Evolutionary conservation across 2,888 invertebrate species (phyloP).

Genomic region (Terebella lapidaria): DNA sequence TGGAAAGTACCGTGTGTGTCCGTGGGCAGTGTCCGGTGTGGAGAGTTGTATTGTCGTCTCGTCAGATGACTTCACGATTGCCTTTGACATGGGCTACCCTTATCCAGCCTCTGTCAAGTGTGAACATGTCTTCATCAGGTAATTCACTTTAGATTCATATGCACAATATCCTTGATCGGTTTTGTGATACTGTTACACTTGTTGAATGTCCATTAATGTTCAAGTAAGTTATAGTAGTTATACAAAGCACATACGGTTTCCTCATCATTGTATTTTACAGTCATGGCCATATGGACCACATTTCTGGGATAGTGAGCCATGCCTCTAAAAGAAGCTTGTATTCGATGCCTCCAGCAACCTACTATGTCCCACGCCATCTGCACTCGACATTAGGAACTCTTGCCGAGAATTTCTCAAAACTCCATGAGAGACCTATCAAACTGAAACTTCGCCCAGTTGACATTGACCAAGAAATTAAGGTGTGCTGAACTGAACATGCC

Average conservation of each 20-base stretch:
- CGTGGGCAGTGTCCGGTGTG: constrained; percentile 41
- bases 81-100: constrained; percentile 36
- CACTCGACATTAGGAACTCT: constrained; percentile 29
- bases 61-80: constrained; percentile 24
- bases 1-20: constrained; percentile 10
- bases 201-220: no score
- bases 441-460: constrained; percentile 28
- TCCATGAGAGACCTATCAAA: constrained; percentile 28
- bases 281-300: constrained; percentile 48
- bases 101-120: constrained; percentile 27
- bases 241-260: no score
- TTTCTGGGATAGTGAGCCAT: constrained; percentile 37
- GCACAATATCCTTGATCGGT: no score
- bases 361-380: constrained; percentile 36
- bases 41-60: constrained; percentile 38
- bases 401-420: constrained; percentile 24
- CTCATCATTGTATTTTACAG: no score
- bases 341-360: constrained; percentile 31
- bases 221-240: no score
- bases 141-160: no score
- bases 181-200: no score
- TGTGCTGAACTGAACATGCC: constrained; percentile 11
- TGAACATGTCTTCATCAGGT: constrained; percentile 35
- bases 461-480: constrained; percentile 29
- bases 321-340: constrained; percentile 33